Evolutionary conservation across 2,113 vertebrate genomes (phyloP).

Genomic region (Merops nubicus): DNA sequence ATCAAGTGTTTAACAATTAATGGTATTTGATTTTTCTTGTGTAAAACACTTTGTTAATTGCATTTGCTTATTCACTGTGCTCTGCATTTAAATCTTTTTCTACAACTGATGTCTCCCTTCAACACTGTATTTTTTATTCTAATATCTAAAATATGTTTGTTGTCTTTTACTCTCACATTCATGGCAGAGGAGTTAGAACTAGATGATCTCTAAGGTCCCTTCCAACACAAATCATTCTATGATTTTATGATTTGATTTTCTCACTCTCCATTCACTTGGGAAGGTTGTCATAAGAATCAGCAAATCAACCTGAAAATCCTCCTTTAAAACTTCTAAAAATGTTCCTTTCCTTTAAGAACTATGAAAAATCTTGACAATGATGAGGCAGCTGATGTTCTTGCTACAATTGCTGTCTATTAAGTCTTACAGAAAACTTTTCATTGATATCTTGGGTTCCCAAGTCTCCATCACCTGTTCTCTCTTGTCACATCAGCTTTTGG

Average conservation of each 20-base stretch:
- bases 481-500: not conserved
- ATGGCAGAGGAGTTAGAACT: too few relatives aligned
- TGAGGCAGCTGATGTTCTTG: not conserved
- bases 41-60: not conserved
- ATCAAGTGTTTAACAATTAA: not conserved
- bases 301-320: not conserved
- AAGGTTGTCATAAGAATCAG: not conserved
- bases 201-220: too few relatives aligned
- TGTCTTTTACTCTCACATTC: not conserved
- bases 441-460: not conserved
- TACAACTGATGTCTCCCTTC: not conserved
- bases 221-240: too few relatives aligned
- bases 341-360: not conserved
- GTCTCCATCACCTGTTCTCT: not conserved
- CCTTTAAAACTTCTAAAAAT: not conserved
- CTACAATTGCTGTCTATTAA: not conserved
- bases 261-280: not conserved
- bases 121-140: not conserved
- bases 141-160: not conserved
- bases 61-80: not conserved
- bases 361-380: not conserved
- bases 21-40: not conserved
- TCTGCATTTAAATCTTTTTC: not conserved
- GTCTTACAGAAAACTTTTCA: not conserved
- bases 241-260: not conserved